These are phyloP conservation scores for Lepilemur ruficaudatus DNA, from an alignment of 2,797 vertebrate species.

Conservation along the genomic window DNA sequence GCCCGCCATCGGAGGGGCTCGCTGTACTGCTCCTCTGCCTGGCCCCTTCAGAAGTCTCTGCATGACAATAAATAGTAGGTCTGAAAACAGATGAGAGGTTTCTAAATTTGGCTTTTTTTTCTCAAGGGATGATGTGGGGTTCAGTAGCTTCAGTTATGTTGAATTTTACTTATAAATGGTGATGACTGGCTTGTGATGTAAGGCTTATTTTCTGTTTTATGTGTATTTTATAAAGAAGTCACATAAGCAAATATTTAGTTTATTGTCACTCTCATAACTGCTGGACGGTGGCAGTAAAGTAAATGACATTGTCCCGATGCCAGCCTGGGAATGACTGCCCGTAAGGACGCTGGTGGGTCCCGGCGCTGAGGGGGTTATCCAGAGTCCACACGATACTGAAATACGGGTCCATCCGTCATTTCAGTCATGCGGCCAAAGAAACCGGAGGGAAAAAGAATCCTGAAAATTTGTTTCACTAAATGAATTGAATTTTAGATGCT, in stretches of 20 bases:
- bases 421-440: background rate
- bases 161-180: background rate
- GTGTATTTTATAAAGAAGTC: constrained; percentile 13
- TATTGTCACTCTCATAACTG: background rate
- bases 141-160: background rate
- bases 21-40: constrained; percentile 18
- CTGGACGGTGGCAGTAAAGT: background rate
- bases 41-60: constrained; percentile 46
- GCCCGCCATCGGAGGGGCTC: background rate
- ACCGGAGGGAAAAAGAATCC: background rate
- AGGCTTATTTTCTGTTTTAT: constrained; percentile 28
- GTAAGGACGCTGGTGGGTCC: background rate
- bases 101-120: constrained; percentile 27
- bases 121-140: background rate
- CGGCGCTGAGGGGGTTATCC: background rate
- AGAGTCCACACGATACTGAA: background rate
- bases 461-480: background rate
- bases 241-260: constrained; percentile 1
- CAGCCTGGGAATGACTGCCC: no score
- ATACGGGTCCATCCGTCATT: background rate
- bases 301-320: background rate
- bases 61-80: background rate
- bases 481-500: background rate
- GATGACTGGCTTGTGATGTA: background rate
- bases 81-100: constrained; percentile 44